phyloP scores from a whole-genome alignment of 2,113 vertebrate genomes.

The Gracilinanus agilis region DNA sequence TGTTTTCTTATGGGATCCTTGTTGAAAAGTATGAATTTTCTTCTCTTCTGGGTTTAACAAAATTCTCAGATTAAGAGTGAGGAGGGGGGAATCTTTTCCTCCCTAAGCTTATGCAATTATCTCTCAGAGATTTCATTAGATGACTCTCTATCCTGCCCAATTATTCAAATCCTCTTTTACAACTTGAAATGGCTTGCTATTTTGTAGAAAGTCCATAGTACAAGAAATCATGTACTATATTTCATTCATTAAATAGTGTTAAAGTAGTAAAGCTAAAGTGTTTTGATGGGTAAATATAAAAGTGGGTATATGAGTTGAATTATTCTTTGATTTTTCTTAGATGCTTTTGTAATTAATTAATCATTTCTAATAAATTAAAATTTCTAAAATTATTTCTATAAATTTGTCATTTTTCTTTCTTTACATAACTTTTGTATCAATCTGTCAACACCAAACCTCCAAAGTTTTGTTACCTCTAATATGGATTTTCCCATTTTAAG shows the following conservation, averaged over 20 bases:
- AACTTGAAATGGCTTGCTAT: not conserved
- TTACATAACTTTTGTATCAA: not conserved
- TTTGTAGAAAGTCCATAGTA: fast-evolving
- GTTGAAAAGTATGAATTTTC: no score
- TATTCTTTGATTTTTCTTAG: not conserved
- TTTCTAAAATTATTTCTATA: not conserved
- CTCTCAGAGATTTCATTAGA: no score
- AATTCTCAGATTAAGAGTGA: no score
- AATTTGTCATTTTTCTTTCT: not conserved
- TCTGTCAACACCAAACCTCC: not conserved
- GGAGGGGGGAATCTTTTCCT: no score
- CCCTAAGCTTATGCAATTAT: no score
- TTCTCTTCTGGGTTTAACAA: no score
- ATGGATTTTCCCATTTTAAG: not conserved
- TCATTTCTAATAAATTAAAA: not conserved
- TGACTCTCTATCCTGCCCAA: not conserved
- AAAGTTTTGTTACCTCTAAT: not conserved
- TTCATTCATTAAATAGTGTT: not conserved
- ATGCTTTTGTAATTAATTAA: no score
- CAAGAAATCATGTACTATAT: not conserved
- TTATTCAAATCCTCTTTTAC: not conserved
- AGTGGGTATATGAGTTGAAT: not conserved
- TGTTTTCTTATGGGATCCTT: not conserved
- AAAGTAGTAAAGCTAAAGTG: no score
- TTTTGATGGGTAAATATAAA: not conserved